A percentile compares a stretch with the other conserved stretches of the same genome.
Conservation (phyloP, 2,113 vertebrate genomes). For the Megaleporinus macrocephalus region DNA sequence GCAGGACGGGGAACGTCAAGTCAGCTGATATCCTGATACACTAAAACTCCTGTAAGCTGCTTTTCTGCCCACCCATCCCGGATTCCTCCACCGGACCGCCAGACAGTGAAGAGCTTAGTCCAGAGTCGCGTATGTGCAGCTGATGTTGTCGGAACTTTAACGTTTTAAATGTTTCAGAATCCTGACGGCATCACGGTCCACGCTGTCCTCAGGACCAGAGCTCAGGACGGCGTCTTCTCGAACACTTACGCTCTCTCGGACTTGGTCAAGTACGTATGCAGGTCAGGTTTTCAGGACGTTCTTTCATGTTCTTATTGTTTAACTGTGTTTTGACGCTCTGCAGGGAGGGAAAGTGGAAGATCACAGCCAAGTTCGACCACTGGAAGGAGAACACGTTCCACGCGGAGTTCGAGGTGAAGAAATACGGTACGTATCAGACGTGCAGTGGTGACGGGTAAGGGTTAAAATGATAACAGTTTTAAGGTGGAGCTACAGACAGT, state of each 20-base stretch:
- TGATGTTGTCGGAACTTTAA: no score
- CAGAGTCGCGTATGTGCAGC: no score
- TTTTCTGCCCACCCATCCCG: no score
- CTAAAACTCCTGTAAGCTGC: no score
- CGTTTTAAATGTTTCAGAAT: slow-evolving; percentile 60
- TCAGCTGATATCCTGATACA: no score
- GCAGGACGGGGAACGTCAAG: no score
- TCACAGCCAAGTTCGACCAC: slow-evolving; percentile 74
- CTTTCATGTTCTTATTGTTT: background rate
- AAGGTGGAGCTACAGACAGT: no score
- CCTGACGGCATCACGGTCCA: slow-evolving; percentile 70
- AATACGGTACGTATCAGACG: slow-evolving; percentile 75
- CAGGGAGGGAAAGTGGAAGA: slow-evolving; percentile 76
- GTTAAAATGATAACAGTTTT: no score
- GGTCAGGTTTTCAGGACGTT: background rate
- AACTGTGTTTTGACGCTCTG: background rate
- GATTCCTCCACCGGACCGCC: no score
- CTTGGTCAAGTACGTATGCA: slow-evolving; percentile 65
- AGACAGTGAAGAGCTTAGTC: no score
- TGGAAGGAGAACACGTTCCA: slow-evolving; percentile 72
- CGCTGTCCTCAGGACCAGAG: slow-evolving; percentile 44
- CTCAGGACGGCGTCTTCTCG: slow-evolving; percentile 51
- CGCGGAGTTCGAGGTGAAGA: slow-evolving; percentile 75
- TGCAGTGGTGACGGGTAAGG: no score
- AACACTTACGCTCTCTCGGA: slow-evolving; percentile 64